Conservation (phyloP, 2,888 invertebrate genomes). For the Zeuzera pyrina region DNA sequence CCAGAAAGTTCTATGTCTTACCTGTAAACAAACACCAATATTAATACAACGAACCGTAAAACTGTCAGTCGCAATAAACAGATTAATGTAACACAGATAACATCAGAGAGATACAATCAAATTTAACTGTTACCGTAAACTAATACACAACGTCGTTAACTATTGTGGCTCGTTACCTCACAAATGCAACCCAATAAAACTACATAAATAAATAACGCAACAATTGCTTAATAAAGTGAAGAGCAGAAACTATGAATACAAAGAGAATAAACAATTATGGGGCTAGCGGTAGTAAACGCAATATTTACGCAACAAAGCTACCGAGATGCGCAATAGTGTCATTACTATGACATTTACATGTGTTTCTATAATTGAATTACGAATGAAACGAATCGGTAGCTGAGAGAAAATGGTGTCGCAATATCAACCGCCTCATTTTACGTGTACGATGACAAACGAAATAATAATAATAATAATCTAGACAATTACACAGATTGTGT, state of each 20-base stretch:
- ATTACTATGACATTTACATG: slow-evolving; percentile 59
- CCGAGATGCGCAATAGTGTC: slow-evolving; percentile 22
- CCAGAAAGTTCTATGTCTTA: slow-evolving; percentile 20
- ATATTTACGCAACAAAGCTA: slow-evolving; percentile 29
- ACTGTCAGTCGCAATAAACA: too few relatives aligned
- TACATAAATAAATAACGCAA: slow-evolving; percentile 24
- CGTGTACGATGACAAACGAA: too few relatives aligned
- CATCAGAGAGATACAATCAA: too few relatives aligned
- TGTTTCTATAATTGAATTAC: slow-evolving; percentile 56
- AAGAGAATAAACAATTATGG: slow-evolving; percentile 20
- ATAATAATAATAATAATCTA: too few relatives aligned
- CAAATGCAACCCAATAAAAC: slow-evolving; percentile 19
- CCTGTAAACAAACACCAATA: slow-evolving; percentile 1
- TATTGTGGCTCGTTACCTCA: slow-evolving; percentile 9
- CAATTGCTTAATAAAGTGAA: slow-evolving; percentile 27
- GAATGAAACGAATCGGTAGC: slow-evolving; percentile 43
- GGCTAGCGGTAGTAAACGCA: slow-evolving; percentile 15
- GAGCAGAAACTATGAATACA: slow-evolving; percentile 22
- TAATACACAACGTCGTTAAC: slow-evolving; percentile 19
- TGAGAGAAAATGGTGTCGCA: slow-evolving; percentile 2
- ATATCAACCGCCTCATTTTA: too few relatives aligned
- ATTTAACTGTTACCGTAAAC: slow-evolving; percentile 14
- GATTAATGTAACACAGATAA: too few relatives aligned
- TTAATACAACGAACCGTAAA: too few relatives aligned
- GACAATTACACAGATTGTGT: too few relatives aligned